phyloP scores from a whole-genome alignment of 2,888 invertebrate genomes.

The Mimas tiliae region DNA sequence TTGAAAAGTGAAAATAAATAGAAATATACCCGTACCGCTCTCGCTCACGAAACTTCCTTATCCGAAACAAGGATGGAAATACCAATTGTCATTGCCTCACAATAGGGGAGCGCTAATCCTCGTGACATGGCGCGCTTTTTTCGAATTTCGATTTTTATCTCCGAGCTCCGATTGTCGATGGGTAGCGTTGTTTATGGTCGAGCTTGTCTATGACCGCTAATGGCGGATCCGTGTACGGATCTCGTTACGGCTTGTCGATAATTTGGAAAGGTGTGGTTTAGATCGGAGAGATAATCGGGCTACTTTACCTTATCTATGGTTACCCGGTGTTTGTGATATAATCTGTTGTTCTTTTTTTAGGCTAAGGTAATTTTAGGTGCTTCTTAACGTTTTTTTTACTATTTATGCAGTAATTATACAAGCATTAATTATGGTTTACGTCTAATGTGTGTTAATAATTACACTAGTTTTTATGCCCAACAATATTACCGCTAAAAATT shows the following conservation, averaged over 20 bases:
- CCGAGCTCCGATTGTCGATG: slow-evolving; percentile 68
- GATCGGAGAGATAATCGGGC: slow-evolving; percentile 26
- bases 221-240: slow-evolving; percentile 76
- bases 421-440: neutral
- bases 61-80: slow-evolving; percentile 67
- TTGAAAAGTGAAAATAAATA: slow-evolving; percentile 81
- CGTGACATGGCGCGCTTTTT: slow-evolving; percentile 74
- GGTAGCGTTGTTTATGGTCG: slow-evolving; percentile 40
- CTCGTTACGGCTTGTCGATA: slow-evolving; percentile 67
- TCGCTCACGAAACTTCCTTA: slow-evolving; percentile 34
- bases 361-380: neutral
- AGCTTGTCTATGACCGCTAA: slow-evolving; percentile 64
- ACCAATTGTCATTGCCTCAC: slow-evolving; percentile 75
- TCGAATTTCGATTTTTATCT: slow-evolving; percentile 69
- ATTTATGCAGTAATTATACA: neutral
- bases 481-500: neutral
- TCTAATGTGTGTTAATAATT: neutral
- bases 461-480: neutral
- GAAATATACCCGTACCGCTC: slow-evolving; percentile 64
- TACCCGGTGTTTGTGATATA: slow-evolving; percentile 24
- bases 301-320: slow-evolving; percentile 23
- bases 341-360: slow-evolving; percentile 5
- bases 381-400: neutral
- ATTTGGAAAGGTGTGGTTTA: slow-evolving; percentile 54
- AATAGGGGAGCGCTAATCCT: slow-evolving; percentile 78